A percentile compares a stretch with the other conserved stretches of the same genome.
phyloP scores from a whole-genome alignment of 2,888 invertebrate genomes.

The Chrysolina haemoptera region DNA sequence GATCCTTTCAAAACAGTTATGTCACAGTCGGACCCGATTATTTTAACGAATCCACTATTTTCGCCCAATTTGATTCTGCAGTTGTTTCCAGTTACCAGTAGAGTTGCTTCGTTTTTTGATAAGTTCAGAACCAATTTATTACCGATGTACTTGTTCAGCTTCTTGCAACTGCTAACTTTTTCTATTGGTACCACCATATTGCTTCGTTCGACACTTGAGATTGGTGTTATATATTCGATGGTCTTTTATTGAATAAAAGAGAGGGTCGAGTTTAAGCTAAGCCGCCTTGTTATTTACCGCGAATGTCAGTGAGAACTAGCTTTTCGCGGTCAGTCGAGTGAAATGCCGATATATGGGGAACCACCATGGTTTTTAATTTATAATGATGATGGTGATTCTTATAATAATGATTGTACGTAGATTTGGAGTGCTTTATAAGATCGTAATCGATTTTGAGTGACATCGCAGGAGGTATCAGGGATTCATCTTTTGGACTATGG shows the following conservation, averaged over 20 bases:
- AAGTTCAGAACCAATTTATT: slow-evolving; percentile 49
- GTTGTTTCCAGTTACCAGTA: slow-evolving; percentile 52
- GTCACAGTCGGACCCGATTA: slow-evolving; percentile 50
- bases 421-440: neutral
- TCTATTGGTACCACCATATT: slow-evolving; percentile 47
- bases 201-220: neutral
- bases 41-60: slow-evolving; percentile 45
- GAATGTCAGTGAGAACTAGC: slow-evolving; percentile 11
- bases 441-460: neutral
- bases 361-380: slow-evolving; percentile 28
- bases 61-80: slow-evolving; percentile 48
- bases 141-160: slow-evolving; percentile 45
- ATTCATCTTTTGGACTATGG: neutral
- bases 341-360: slow-evolving; percentile 38
- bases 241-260: slow-evolving; percentile 14
- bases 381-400: slow-evolving; percentile 11
- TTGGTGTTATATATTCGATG: neutral
- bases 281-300: slow-evolving; percentile 23
- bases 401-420: slow-evolving; percentile 28
- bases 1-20: slow-evolving; percentile 47
- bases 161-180: slow-evolving; percentile 25
- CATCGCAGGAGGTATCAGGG: neutral
- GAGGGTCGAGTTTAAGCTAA: slow-evolving; percentile 22
- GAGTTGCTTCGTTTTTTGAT: slow-evolving; percentile 35
- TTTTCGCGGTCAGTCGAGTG: slow-evolving; percentile 34